These are phyloP conservation scores for Drosophila yakuba DNA, from an alignment of 1,140 invertebrate species.

Conservation along the genomic window DNA sequence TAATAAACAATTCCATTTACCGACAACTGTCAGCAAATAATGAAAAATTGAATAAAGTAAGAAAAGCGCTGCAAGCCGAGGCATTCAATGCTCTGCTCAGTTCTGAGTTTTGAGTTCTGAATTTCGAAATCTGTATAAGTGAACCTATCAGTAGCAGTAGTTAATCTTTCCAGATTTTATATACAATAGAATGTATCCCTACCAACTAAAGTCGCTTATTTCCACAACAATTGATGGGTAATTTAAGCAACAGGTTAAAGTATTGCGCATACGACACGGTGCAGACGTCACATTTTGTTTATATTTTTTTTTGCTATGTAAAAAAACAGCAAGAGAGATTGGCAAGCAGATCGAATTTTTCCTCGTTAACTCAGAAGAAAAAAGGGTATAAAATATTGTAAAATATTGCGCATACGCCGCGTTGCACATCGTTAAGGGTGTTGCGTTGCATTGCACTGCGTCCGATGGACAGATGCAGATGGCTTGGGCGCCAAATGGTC, in stretches of 20 bases:
- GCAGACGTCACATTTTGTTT: not conserved
- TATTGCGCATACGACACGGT: constrained; percentile 2
- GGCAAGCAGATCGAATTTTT: not conserved
- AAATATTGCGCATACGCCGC: constrained; percentile 35
- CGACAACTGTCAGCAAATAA: constrained; percentile 80
- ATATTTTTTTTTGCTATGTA: not conserved
- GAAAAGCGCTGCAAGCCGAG: not conserved
- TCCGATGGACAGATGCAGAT: constrained; percentile 1
- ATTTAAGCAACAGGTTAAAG: not conserved
- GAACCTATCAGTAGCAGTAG: no score
- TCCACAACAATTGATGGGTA: not conserved
- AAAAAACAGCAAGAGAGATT: not conserved
- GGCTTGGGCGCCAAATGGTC: constrained; percentile 6
- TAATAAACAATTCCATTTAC: constrained; percentile 83
- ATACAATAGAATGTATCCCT: no score
- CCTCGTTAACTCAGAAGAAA: not conserved
- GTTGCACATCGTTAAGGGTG: constrained; percentile 29
- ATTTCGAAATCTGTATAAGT: no score
- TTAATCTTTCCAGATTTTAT: no score
- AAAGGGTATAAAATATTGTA: constrained; percentile 15
- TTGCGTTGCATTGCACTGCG: not conserved
- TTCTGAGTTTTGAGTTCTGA: no score
- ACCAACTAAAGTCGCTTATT: not conserved
- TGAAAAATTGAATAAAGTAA: constrained; percentile 75
- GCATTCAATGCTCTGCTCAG: not conserved